phyloP scores from a whole-genome alignment of 2,888 invertebrate genomes.

The Xylota sylvarum region DNA sequence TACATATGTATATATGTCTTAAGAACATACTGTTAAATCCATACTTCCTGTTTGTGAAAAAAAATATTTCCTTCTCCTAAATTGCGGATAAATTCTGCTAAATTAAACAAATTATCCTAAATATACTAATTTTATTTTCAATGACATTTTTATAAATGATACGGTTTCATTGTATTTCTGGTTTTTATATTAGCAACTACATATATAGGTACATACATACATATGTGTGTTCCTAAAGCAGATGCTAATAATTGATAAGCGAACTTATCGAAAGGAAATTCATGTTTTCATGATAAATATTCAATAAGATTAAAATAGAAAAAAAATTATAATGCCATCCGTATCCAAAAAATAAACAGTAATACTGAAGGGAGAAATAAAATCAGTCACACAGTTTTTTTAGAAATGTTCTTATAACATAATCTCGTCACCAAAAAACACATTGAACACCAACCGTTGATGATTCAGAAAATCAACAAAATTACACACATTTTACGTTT shows the following conservation, averaged over 20 bases:
- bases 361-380: constrained; percentile 22
- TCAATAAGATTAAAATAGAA: not conserved
- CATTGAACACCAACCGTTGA: not conserved
- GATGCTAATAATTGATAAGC: constrained; percentile 40
- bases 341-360: constrained; percentile 16
- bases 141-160: constrained; percentile 7
- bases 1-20: too few relatives aligned
- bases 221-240: constrained; percentile 2
- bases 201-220: not conserved
- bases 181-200: too few relatives aligned
- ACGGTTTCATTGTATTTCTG: not conserved
- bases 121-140: constrained; percentile 21
- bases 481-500: constrained; percentile 28
- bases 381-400: constrained; percentile 31
- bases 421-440: constrained; percentile 15
- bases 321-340: constrained; percentile 1
- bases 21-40: not conserved
- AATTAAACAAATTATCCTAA: constrained; percentile 9
- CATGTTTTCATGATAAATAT: constrained; percentile 31
- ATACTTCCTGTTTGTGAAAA: not conserved
- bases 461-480: constrained; percentile 35
- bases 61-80: not conserved
- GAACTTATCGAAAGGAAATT: constrained; percentile 25
- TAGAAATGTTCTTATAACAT: constrained; percentile 61
- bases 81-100: not conserved